Evolutionary conservation across 1,140 invertebrate species (phyloP), one percentile per base, ranked within the genome.

Genomic region (Planococcus citri): DNA sequence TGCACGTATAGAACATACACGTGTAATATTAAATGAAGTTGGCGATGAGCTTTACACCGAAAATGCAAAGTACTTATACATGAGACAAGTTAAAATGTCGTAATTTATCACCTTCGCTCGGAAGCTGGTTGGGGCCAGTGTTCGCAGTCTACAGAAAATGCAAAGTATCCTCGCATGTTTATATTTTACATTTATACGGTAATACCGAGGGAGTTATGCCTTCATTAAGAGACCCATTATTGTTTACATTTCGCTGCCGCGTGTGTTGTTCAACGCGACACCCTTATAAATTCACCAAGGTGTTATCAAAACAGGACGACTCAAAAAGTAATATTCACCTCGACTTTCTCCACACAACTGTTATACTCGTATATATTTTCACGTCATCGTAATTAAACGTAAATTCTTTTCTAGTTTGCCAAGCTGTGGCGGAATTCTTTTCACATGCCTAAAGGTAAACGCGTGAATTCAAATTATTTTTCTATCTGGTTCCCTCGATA

Each of bases 191-290:
- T 51, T 51, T 17, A 17, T 51, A 51, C 60, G 8, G 6, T 27
- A 64, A 64, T 64, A 64, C 25, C 25, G 21, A 64, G 60, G 60
- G 60, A 25, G 60, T 64, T 27, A 64, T 27, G 60, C 60, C 60
- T 64, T 64, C 25, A 24, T 27, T 25, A 27, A 64, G 60, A 64
- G 22, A 64, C 22, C 60, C 60, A 27, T 64, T 64, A 64, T 64
- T 64, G 60, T 64, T 64, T 64, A 64, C 60, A 64, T 64, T 64
- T 64, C 41, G 41, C 10, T 51, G 17, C 41, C n/a, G 41, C n/a
- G 41, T 3, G n/a, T 17, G 41, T 51, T 51, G 33, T 37, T 51
- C 41, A 51, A 51, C 41, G 41, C 41, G 41, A 51, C 41, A 51
- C 41, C 41, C 41, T 51, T 51, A 51, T 51, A 51, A 51, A 51